These are phyloP conservation scores for Siniperca scherzeri DNA, from an alignment of 2,797 vertebrate species.

Conservation along the genomic window DNA sequence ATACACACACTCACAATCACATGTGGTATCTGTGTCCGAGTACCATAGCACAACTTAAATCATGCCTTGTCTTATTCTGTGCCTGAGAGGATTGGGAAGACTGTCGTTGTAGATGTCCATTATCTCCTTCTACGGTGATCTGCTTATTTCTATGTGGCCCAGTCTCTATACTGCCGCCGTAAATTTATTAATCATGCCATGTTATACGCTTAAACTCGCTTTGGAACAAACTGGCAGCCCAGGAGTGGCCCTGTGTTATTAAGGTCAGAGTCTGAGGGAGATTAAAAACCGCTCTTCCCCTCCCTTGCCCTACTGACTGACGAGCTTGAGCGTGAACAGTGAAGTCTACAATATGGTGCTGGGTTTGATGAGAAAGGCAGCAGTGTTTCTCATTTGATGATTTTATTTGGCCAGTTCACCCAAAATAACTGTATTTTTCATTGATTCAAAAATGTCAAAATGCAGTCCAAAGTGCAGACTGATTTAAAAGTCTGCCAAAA, in stretches of 20 bases:
- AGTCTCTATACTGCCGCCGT: conserved; percentile 42
- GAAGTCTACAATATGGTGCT: conserved; percentile 17
- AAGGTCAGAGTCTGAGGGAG: conserved; percentile 68
- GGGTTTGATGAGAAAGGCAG: conserved; percentile 37
- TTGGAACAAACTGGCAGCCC: conserved; percentile 45
- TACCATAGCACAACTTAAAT: conserved; percentile 1
- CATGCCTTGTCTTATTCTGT: not conserved
- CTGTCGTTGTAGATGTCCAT: conserved; percentile 12
- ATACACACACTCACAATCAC: not conserved
- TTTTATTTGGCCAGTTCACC: conserved; percentile 11
- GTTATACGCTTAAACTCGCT: conserved; percentile 52
- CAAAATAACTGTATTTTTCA: conserved; percentile 23
- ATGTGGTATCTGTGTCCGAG: conserved; percentile 25
- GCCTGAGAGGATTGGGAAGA: conserved; percentile 3
- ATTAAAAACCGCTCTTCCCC: conserved; percentile 55
- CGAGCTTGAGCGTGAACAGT: conserved; percentile 36
- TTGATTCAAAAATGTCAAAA: conserved; percentile 1
- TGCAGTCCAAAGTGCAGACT: not conserved
- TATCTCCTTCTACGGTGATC: not conserved
- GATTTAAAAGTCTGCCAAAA: conserved; percentile 28
- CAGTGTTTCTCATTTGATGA: conserved; percentile 21
- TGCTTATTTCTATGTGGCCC: conserved; percentile 47
- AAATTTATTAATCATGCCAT: conserved; percentile 68
- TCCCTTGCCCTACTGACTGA: conserved; percentile 28
- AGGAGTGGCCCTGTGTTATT: conserved; percentile 62